phyloP scores from a whole-genome alignment of 1,140 invertebrate genomes.

The Ridgeia piscesae region DNA sequence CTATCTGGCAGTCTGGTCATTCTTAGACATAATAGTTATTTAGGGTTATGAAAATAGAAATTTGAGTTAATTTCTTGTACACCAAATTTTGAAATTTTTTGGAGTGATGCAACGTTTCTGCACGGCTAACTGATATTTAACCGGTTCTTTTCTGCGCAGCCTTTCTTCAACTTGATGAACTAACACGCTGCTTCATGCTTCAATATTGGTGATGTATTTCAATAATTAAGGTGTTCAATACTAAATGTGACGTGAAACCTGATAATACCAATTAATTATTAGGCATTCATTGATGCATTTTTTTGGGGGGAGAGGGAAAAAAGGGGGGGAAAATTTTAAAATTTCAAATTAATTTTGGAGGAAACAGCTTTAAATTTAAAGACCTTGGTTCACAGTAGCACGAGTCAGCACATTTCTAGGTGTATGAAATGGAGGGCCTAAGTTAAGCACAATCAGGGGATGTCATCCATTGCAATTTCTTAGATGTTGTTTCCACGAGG shows the following conservation, averaged over 20 bases:
- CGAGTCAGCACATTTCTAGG: background rate
- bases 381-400: too few relatives aligned
- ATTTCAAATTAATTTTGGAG: too few relatives aligned
- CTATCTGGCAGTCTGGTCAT: too few relatives aligned
- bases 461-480: background rate
- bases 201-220: background rate
- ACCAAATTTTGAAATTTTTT: background rate
- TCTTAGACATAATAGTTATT: too few relatives aligned
- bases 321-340: too few relatives aligned
- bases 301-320: too few relatives aligned
- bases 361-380: too few relatives aligned
- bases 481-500: background rate
- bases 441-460: background rate
- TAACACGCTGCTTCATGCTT: background rate
- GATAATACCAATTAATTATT: background rate
- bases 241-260: background rate
- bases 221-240: background rate
- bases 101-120: background rate
- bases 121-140: background rate
- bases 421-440: background rate
- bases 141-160: background rate
- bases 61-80: too few relatives aligned
- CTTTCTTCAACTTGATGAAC: background rate
- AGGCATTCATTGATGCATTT: too few relatives aligned
- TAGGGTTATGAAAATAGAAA: too few relatives aligned